These are phyloP conservation scores for Eilema sororculum DNA, from an alignment of 2,888 invertebrate genomes.

Conservation along the genomic window DNA sequence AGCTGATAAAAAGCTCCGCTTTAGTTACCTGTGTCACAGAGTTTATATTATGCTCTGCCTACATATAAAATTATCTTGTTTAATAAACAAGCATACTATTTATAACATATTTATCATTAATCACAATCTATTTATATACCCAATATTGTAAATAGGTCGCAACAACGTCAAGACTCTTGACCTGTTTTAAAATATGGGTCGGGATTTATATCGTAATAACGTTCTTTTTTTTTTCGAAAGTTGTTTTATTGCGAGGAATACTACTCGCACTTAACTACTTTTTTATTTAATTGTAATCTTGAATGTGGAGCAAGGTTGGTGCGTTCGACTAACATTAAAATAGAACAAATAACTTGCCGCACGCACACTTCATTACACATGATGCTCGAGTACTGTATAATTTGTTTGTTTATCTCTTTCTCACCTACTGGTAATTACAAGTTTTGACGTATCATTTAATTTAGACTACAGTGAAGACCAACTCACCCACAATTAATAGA, in stretches of 20 bases:
- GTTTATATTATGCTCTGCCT: too few species aligned
- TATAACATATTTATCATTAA: not conserved
- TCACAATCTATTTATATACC: not conserved
- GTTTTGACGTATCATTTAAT: not conserved
- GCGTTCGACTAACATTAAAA: slow-evolving; percentile 78
- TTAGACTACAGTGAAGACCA: not conserved
- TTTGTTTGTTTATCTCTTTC: slow-evolving; percentile 37
- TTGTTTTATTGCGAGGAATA: slow-evolving; percentile 26
- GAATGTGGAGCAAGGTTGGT: slow-evolving; percentile 80
- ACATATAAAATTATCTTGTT: not conserved
- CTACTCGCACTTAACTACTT: slow-evolving; percentile 51
- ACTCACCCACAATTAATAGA: not conserved
- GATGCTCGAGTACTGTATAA: slow-evolving; percentile 52
- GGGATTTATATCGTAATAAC: not conserved
- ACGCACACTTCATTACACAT: slow-evolving; percentile 69
- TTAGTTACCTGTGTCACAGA: not conserved
- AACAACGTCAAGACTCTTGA: not conserved
- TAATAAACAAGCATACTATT: not conserved
- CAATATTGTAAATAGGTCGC: not conserved
- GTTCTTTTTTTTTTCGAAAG: slow-evolving; percentile 10
- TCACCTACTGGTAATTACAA: slow-evolving; percentile 14
- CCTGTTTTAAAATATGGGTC: not conserved
- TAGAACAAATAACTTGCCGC: slow-evolving; percentile 77
- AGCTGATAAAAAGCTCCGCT: too few species aligned
- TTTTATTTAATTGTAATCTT: slow-evolving; percentile 77